Percentiles rank a stretch among this genome's conserved stretches.
Conservation (phyloP, 2,113 vertebrate species). For the Paramisgurnus dabryanus region DNA sequence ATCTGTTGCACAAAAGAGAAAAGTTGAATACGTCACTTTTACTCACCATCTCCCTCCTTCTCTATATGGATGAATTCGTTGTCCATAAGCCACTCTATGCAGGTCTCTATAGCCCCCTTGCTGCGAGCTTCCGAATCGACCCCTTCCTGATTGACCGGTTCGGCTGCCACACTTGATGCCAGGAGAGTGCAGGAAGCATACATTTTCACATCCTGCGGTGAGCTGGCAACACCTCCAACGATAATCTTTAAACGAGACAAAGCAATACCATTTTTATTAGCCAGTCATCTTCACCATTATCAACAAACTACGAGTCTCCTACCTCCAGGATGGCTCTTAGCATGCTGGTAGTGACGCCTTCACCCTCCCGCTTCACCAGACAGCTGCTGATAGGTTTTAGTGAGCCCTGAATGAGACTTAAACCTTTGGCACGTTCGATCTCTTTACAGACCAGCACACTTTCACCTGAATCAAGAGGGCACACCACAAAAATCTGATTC, state of each 20-base stretch:
- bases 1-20: neutral
- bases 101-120: slow-evolving; percentile 82
- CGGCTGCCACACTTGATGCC: slow-evolving; percentile 75
- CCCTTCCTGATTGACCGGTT: slow-evolving; percentile 49
- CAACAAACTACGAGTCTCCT: neutral
- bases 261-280: neutral
- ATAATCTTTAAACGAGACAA: slow-evolving; percentile 79
- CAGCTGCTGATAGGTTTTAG: slow-evolving; percentile 91
- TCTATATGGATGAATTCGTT: slow-evolving; percentile 91
- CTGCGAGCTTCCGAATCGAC: slow-evolving; percentile 41
- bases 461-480: slow-evolving; percentile 76
- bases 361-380: slow-evolving; percentile 82
- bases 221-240: slow-evolving; percentile 87
- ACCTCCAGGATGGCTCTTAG: slow-evolving; percentile 96
- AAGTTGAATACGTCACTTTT: neutral
- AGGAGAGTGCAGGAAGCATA: slow-evolving; percentile 92
- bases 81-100: slow-evolving; percentile 89
- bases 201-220: slow-evolving; percentile 82
- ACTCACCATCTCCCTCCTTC: slow-evolving; percentile 68
- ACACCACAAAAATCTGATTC: no score
- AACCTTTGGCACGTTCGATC: slow-evolving; percentile 86
- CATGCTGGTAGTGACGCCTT: slow-evolving; percentile 88
- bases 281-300: neutral
- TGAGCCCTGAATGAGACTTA: slow-evolving; percentile 82
- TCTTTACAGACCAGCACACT: slow-evolving; percentile 94